Conservation (phyloP, 1,140 invertebrate genomes). For the Solenopsis fugax region DNA sequence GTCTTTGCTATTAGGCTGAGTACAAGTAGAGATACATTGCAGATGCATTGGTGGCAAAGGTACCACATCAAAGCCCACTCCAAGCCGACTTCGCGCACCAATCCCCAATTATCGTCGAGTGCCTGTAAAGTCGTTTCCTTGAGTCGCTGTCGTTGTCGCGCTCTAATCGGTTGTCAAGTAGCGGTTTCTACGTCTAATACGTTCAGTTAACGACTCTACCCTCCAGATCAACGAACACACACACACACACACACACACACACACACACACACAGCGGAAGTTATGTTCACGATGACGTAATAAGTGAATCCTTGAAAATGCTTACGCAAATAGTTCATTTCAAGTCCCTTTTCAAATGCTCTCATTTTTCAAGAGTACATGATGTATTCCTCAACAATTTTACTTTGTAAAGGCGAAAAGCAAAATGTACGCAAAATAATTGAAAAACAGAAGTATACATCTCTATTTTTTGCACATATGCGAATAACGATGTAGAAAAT, state of each 20-base stretch:
- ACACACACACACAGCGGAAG: not conserved
- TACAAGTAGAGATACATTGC: conserved; percentile 39
- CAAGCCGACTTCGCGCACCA: conserved; percentile 61
- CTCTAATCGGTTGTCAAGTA: conserved; percentile 74
- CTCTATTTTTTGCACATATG: not conserved
- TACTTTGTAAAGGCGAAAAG: not conserved
- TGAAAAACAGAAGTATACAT: not conserved
- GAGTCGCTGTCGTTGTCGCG: conserved; percentile 41
- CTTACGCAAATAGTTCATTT: not conserved
- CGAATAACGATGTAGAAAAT: not conserved
- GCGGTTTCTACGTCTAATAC: conserved; percentile 50
- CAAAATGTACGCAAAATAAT: not conserved
- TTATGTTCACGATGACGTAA: not conserved
- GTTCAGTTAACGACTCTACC: conserved; percentile 39
- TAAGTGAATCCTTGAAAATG: not conserved
- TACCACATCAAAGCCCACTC: conserved; percentile 68
- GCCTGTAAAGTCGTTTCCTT: conserved; percentile 59
- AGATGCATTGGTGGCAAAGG: conserved; percentile 13
- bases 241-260: not conserved
- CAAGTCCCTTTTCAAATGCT: not conserved
- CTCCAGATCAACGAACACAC: conserved; percentile 60
- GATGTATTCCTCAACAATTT: not conserved
- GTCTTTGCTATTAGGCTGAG: conserved; percentile 31
- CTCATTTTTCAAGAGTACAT: not conserved
- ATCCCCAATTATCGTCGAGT: conserved; percentile 73